Percentiles rank a stretch among this genome's conserved stretches.
phyloP scores from a whole-genome alignment of 1,140 invertebrate species.

The Cotesia chilonis region DNA sequence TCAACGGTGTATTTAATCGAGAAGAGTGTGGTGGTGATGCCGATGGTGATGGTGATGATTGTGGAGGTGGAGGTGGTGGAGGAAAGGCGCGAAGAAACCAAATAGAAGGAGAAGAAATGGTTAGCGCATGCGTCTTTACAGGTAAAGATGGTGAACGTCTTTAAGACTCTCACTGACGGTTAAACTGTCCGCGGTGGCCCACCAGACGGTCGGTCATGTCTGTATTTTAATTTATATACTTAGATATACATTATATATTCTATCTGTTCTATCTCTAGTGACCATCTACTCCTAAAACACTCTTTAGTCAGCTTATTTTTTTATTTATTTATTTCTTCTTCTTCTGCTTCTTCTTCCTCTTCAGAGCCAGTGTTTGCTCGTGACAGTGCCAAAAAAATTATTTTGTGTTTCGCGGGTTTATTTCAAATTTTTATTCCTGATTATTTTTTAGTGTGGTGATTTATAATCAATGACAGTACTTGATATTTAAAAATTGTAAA shows the following conservation, averaged over 20 bases:
- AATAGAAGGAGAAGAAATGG: constrained; percentile 18
- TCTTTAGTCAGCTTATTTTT: too few species aligned
- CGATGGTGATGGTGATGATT: not conserved
- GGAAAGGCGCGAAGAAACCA: constrained; percentile 14
- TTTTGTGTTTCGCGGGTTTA: too few species aligned
- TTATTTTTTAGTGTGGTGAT: too few species aligned
- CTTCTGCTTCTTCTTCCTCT: too few species aligned
- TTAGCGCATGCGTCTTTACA: constrained; percentile 52
- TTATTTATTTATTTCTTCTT: too few species aligned
- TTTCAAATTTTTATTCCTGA: too few species aligned
- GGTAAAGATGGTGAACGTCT: constrained; percentile 61
- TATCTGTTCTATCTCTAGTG: not conserved
- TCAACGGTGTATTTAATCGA: too few species aligned
- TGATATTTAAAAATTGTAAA: too few species aligned
- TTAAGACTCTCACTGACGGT: constrained; percentile 57
- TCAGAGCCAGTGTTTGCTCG: too few species aligned
- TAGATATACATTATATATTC: not conserved
- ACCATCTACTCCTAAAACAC: too few species aligned
- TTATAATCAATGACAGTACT: too few species aligned
- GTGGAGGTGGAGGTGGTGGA: not conserved
- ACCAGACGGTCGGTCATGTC: constrained; percentile 32
- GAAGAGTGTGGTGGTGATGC: not conserved
- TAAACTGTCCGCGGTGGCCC: constrained; percentile 41
- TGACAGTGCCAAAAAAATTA: too few species aligned
- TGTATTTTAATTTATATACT: constrained; percentile 7